A percentile compares a stretch with the other conserved stretches of the same genome.
phyloP scores from a whole-genome alignment of 2,888 invertebrate species.

The Drosophila anomelani region DNA sequence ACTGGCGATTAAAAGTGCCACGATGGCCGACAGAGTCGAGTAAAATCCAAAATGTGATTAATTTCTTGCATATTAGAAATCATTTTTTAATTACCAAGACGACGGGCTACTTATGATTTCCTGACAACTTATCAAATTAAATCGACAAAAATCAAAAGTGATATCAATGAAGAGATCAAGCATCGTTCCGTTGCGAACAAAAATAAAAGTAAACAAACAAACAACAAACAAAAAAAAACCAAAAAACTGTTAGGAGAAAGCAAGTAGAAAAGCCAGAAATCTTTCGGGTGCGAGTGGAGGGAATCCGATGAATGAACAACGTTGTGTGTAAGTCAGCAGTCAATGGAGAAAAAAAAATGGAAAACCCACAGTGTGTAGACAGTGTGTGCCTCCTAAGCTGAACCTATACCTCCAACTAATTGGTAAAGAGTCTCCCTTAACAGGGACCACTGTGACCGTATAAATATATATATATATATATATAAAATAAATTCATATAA shows the following conservation, averaged over 20 bases:
- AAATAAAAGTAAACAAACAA: slow-evolving; percentile 13
- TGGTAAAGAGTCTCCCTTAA: too few relatives aligned
- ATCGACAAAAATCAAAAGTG: slow-evolving; percentile 79
- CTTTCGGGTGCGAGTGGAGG: slow-evolving; percentile 8
- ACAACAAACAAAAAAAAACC: neutral
- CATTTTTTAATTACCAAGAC: slow-evolving; percentile 79
- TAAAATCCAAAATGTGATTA: slow-evolving; percentile 79
- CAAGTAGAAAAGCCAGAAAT: slow-evolving; percentile 33
- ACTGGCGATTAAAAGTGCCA: slow-evolving; percentile 63
- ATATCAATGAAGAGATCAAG: slow-evolving; percentile 80
- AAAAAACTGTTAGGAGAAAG: slow-evolving; percentile 37
- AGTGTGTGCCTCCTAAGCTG: neutral
- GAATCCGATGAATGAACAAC: slow-evolving; percentile 68
- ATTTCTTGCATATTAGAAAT: slow-evolving; percentile 80
- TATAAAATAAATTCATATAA: neutral
- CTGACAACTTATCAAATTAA: slow-evolving; percentile 79
- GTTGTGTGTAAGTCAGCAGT: slow-evolving; percentile 53
- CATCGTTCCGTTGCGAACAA: slow-evolving; percentile 15
- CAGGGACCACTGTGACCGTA: neutral
- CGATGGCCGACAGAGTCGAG: slow-evolving; percentile 29
- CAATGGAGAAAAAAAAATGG: slow-evolving; percentile 37
- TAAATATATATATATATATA: slow-evolving; percentile 11
- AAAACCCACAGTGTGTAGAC: slow-evolving; percentile 24
- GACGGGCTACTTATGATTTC: slow-evolving; percentile 69
- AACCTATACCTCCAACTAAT: neutral